Evolutionary conservation across 1,140 invertebrate genomes (phyloP).

Genomic region (Adelges cooleyi): DNA sequence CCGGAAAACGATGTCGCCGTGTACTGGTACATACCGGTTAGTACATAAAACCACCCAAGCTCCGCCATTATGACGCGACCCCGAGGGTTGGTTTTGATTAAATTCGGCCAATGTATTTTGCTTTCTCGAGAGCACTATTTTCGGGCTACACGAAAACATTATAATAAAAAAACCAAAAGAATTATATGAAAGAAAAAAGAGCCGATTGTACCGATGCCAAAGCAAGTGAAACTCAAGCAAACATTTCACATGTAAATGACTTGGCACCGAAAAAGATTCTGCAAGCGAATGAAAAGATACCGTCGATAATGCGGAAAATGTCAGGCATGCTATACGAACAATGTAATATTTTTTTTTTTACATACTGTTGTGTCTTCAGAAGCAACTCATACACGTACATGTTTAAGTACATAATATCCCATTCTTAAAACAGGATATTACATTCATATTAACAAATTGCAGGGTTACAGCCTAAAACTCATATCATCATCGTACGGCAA

Average conservation of each 20-base stretch:
- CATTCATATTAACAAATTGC: too few species aligned
- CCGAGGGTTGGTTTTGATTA: constrained; percentile 18
- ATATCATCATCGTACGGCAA: too few species aligned
- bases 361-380: too few species aligned
- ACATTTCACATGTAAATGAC: constrained; percentile 24
- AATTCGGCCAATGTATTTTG: constrained; percentile 6
- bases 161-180: not conserved
- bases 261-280: constrained; percentile 1
- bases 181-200: not conserved
- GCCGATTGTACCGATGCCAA: constrained; percentile 25
- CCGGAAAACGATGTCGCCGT: constrained; percentile 5
- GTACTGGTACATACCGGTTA: not conserved
- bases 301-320: not conserved
- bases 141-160: not conserved
- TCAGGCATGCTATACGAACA: too few species aligned
- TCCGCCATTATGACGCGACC: not conserved
- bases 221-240: not conserved
- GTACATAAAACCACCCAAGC: not conserved
- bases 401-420: too few species aligned
- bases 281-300: not conserved
- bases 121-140: not conserved
- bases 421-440: too few species aligned
- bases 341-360: too few species aligned
- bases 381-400: too few species aligned
- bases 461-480: too few species aligned